These are phyloP conservation scores for Sarcophaga caerulescens DNA, from an alignment of 2,888 invertebrate species.

Conservation along the genomic window DNA sequence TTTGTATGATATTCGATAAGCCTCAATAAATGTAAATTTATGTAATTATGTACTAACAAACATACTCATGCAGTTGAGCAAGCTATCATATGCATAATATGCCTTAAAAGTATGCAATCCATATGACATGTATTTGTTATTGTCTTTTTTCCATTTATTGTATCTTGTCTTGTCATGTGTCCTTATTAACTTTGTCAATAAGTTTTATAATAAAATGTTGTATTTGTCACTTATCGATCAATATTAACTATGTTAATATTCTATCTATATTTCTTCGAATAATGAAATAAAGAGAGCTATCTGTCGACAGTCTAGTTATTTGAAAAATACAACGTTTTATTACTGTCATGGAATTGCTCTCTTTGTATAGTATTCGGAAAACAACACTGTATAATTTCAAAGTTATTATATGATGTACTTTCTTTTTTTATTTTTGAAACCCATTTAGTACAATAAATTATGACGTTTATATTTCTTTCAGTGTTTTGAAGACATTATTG, in stretches of 20 bases:
- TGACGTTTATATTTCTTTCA: too few species aligned
- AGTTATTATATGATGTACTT: not conserved
- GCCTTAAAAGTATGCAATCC: too few species aligned
- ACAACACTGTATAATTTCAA: conserved; percentile 78
- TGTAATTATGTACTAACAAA: not conserved
- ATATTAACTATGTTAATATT: not conserved
- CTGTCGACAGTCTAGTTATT: conserved; percentile 98
- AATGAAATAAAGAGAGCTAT: conserved; percentile 98
- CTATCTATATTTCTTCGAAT: conserved; percentile 72
- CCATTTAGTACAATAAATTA: not conserved
- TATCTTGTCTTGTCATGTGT: conserved; percentile 3
- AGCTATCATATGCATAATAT: not conserved
- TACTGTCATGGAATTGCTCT: conserved; percentile 99
- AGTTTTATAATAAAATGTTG: too few species aligned
- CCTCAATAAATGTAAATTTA: conserved; percentile 63
- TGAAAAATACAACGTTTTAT: conserved; percentile 82
- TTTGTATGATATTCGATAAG: conserved; percentile 92
- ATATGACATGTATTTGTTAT: not conserved
- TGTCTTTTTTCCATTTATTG: conserved; percentile 16
- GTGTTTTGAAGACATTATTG: too few species aligned
- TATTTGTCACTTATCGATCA: too few species aligned
- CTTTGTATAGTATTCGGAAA: conserved; percentile 95
- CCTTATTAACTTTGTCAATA: too few species aligned
- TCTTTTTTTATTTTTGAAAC: not conserved
- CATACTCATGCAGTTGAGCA: not conserved